A percentile compares a stretch with the other conserved stretches of the same genome.
Evolutionary conservation across 1,140 invertebrate genomes (phyloP).

Genomic region (Chrysomallon squamiferum): DNA sequence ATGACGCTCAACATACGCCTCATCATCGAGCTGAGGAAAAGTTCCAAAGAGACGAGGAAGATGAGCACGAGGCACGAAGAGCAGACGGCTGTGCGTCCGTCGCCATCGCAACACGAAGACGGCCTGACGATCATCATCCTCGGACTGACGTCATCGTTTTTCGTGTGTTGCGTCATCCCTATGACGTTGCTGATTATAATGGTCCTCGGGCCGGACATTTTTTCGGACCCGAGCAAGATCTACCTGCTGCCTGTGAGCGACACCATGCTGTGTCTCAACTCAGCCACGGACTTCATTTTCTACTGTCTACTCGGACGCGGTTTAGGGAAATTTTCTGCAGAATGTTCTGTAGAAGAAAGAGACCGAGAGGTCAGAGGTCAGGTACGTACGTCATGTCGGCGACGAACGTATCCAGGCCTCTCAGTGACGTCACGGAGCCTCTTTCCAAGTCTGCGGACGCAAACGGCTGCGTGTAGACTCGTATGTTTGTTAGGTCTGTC

Average conservation of each 20-base stretch:
- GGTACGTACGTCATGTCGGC: too few relatives aligned
- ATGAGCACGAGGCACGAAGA: slow-evolving; percentile 65
- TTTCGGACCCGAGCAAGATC: background rate
- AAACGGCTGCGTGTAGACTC: too few relatives aligned
- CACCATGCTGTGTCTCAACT: slow-evolving; percentile 72
- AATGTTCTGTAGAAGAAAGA: slow-evolving; percentile 72
- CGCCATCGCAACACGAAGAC: slow-evolving; percentile 69
- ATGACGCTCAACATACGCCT: slow-evolving; percentile 66
- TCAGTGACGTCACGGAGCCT: too few relatives aligned
- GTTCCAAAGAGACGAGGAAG: slow-evolving; percentile 32
- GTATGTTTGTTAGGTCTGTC: too few relatives aligned
- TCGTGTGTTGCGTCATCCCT: slow-evolving; percentile 74
- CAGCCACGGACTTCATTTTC: slow-evolving; percentile 73
- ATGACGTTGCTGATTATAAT: slow-evolving; percentile 9
- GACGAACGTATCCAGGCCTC: too few relatives aligned
- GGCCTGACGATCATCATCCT: slow-evolving; percentile 74
- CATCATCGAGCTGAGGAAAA: slow-evolving; percentile 69
- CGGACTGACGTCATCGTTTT: slow-evolving; percentile 74
- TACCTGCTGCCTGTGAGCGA: slow-evolving; percentile 74
- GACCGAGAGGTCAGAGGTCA: too few relatives aligned
- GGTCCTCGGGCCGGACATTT: background rate
- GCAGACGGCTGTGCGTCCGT: slow-evolving; percentile 24
- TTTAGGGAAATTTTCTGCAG: slow-evolving; percentile 87
- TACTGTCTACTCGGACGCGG: slow-evolving; percentile 90
- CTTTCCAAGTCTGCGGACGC: too few relatives aligned